phyloP scores from a whole-genome alignment of 1,140 invertebrate genomes.

The Trachymyrmex cornetzi region DNA sequence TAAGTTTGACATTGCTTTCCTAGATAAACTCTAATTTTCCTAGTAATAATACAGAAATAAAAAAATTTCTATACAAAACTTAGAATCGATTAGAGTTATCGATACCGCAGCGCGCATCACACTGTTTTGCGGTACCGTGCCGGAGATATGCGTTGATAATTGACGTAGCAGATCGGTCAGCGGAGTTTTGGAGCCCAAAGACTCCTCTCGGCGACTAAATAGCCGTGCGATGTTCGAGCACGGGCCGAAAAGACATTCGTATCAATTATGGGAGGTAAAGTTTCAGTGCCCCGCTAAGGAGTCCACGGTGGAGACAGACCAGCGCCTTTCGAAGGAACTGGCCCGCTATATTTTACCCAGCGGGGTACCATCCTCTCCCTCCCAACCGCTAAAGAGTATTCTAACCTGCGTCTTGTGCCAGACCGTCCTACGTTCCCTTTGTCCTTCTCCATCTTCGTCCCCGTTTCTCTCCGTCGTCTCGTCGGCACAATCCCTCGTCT shows the following conservation, averaged over 20 bases:
- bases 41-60: not conserved
- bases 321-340: constrained; percentile 79
- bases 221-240: constrained; percentile 79
- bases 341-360: constrained; percentile 84
- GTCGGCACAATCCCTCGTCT: constrained; percentile 32
- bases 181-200: constrained; percentile 18
- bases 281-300: constrained; percentile 77
- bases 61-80: not conserved
- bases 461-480: not conserved
- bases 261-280: constrained; percentile 86
- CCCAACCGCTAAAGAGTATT: constrained; percentile 62
- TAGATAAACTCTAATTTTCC: not conserved
- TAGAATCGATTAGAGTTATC: constrained; percentile 16
- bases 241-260: constrained; percentile 85
- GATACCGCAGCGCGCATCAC: not conserved
- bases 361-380: constrained; percentile 73
- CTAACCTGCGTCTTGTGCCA: constrained; percentile 71
- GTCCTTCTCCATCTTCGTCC: constrained; percentile 31
- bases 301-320: constrained; percentile 77
- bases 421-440: constrained; percentile 67
- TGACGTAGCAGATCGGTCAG: constrained; percentile 66
- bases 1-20: not conserved
- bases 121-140: constrained; percentile 15
- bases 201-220: constrained; percentile 70
- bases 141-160: constrained; percentile 69